phyloP scores from a whole-genome alignment of 2,797 vertebrate genomes.

The Halcyon smyrnensis region DNA sequence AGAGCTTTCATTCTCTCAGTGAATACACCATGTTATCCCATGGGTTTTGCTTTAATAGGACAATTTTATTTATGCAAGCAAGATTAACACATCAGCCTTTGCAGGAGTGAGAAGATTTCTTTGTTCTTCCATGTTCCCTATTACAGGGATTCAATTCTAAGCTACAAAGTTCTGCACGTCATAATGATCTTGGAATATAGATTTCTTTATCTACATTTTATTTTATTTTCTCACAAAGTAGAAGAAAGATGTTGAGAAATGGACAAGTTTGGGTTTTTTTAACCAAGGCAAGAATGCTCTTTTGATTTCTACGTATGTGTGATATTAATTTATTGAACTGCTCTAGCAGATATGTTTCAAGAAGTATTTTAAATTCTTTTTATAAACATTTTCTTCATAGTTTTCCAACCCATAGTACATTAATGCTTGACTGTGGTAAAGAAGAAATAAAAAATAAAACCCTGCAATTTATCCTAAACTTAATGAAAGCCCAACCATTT shows the following conservation, averaged over 20 bases:
- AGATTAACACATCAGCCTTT: neutral
- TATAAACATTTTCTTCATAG: neutral
- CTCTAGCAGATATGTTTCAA: neutral
- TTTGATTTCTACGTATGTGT: neutral
- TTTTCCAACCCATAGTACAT: neutral
- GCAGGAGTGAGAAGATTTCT: neutral
- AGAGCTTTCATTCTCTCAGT: slow-evolving; percentile 2
- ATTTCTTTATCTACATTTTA: neutral
- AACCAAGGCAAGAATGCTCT: neutral
- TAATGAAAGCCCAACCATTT: neutral
- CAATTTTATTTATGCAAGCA: neutral
- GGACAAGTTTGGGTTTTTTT: too few species aligned
- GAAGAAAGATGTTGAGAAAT: neutral
- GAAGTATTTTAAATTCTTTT: neutral
- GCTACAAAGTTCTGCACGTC: neutral
- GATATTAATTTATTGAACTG: neutral
- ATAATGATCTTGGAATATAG: neutral
- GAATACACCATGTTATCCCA: neutral
- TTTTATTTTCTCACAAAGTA: neutral
- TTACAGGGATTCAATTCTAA: neutral
- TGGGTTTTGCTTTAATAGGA: neutral
- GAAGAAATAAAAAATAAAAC: neutral
- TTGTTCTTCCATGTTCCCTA: neutral
- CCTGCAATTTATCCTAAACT: neutral
- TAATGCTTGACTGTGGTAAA: neutral